A percentile compares a stretch with the other conserved stretches of the same genome.
Evolutionary conservation across 2,797 vertebrate species (phyloP).

Genomic region (Macrochelys suwanniensis): DNA sequence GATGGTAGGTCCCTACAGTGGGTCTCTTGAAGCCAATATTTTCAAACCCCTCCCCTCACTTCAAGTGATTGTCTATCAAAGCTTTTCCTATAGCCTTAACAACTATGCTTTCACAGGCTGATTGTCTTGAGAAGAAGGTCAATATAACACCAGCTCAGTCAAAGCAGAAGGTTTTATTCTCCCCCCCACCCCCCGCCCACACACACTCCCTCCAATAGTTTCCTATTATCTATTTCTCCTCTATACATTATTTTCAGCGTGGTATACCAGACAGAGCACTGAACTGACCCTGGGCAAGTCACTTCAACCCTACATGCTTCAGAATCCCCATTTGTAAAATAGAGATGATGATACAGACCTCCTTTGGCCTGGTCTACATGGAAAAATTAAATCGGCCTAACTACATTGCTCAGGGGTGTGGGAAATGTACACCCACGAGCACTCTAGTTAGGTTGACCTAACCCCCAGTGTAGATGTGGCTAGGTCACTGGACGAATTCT

Average conservation of each 20-base stretch:
- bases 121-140: background rate
- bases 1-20: background rate
- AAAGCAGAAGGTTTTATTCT: background rate
- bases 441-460: too few species aligned
- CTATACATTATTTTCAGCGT: background rate
- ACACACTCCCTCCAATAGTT: too few species aligned
- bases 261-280: too few species aligned
- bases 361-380: too few species aligned
- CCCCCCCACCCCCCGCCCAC: too few species aligned
- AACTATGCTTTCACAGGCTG: background rate
- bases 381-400: too few species aligned
- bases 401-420: too few species aligned
- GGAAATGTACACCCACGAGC: too few species aligned
- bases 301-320: background rate
- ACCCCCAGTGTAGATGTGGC: too few species aligned
- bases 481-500: too few species aligned
- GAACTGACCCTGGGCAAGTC: background rate
- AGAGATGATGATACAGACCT: background rate
- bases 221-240: too few species aligned
- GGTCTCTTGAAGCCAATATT: accelerated
- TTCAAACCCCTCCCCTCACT: background rate
- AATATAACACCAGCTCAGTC: background rate
- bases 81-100: background rate
- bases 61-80: accelerated
- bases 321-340: background rate